Evolutionary conservation across 2,888 invertebrate species (phyloP).

Genomic region (Drosophila formosana): DNA sequence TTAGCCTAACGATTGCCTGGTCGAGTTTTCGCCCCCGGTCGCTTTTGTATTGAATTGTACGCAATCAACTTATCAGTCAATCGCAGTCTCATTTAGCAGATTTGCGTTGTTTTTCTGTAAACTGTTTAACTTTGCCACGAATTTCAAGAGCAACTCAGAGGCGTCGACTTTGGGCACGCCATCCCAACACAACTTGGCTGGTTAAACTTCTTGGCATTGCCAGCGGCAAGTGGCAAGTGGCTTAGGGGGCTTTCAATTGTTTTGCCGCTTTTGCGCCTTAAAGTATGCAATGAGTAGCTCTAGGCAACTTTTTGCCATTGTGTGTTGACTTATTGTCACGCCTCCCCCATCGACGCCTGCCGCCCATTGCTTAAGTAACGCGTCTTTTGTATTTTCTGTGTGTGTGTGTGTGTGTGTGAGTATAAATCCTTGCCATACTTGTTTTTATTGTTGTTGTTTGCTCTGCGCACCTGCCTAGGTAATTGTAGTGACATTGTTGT

Average conservation of each 20-base stretch:
- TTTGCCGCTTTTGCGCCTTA: conserved; percentile 35
- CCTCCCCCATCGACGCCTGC: not conserved
- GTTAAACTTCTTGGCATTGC: conserved; percentile 30
- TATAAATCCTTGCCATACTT: conserved; percentile 31
- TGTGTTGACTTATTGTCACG: conserved; percentile 51
- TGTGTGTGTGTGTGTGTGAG: conserved; percentile 9
- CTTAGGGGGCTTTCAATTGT: conserved; percentile 61
- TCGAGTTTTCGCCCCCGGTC: not conserved
- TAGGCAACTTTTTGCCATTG: conserved; percentile 44
- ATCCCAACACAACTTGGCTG: conserved; percentile 15
- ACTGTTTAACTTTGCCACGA: conserved; percentile 41
- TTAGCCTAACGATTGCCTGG: not conserved
- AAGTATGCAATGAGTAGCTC: conserved; percentile 34
- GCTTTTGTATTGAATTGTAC: conserved; percentile 15
- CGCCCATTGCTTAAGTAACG: conserved; percentile 49
- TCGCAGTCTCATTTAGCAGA: conserved; percentile 38
- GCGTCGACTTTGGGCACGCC: conserved; percentile 21
- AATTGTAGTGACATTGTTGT: conserved; percentile 62
- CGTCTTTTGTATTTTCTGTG: conserved; percentile 50
- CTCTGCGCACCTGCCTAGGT: conserved; percentile 62
- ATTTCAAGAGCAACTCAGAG: conserved; percentile 32
- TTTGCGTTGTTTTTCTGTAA: conserved; percentile 29
- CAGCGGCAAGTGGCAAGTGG: conserved; percentile 51
- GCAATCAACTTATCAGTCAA: conserved; percentile 34
- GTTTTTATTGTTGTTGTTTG: conserved; percentile 37